Percentiles rank a stretch among this genome's conserved stretches.
Conservation (phyloP, 2,113 vertebrate genomes). For the Stegastes partitus region DNA sequence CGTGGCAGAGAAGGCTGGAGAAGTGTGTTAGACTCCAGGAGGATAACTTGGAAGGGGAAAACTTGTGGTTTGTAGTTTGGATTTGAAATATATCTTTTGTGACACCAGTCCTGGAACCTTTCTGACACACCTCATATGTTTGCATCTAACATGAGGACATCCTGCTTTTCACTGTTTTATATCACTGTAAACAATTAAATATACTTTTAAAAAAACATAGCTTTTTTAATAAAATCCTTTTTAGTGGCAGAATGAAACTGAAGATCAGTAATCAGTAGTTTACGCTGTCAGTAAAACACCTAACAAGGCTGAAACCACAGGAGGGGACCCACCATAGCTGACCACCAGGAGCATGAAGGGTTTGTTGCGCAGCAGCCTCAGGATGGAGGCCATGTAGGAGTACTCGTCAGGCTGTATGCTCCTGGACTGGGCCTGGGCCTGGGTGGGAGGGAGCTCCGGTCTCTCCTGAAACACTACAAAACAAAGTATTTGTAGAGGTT, state of each 20-base stretch:
- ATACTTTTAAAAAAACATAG: too few relatives aligned
- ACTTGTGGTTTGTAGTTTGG: too few relatives aligned
- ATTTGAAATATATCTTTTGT: too few relatives aligned
- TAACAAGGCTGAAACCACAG: neutral
- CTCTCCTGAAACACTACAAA: constrained; percentile 92
- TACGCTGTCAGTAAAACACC: neutral
- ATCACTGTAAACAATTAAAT: too few relatives aligned
- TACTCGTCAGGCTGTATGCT: constrained; percentile 75
- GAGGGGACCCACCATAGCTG: constrained; percentile 89
- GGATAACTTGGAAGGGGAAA: too few relatives aligned
- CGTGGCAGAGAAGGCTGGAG: too few relatives aligned
- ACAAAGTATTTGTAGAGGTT: constrained; percentile 12
- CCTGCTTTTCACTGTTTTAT: too few relatives aligned
- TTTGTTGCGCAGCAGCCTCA: constrained; percentile 87
- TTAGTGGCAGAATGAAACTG: neutral
- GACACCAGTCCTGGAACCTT: too few relatives aligned
- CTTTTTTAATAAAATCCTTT: too few relatives aligned
- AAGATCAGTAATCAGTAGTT: neutral
- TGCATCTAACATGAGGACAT: too few relatives aligned
- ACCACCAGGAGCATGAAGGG: constrained; percentile 92
- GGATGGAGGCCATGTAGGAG: constrained; percentile 89
- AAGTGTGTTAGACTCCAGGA: too few relatives aligned
- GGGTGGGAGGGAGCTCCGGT: constrained; percentile 89
- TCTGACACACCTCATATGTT: too few relatives aligned
- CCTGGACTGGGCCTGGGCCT: constrained; percentile 88